A percentile compares a stretch with the other conserved stretches of the same genome.
Conservation (phyloP, 2,888 invertebrate species). For the Ophion obscuratus region DNA sequence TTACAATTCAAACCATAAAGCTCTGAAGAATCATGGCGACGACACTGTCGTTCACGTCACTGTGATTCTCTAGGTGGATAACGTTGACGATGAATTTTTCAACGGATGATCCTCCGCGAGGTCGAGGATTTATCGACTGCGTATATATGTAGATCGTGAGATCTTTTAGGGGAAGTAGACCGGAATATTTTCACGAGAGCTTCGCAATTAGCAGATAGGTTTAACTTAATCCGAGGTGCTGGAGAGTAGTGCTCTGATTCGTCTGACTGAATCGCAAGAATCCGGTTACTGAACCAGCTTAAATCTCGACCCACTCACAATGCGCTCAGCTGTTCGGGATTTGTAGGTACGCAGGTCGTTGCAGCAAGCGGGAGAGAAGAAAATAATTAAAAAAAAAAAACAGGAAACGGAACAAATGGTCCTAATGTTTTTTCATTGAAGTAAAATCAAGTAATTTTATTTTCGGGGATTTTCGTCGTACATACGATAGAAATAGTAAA, state of each 20-base stretch:
- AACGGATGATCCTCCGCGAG: conserved; percentile 43
- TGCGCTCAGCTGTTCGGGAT: conserved; percentile 54
- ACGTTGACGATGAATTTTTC: conserved; percentile 39
- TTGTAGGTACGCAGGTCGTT: neutral
- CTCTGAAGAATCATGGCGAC: too few relatives aligned
- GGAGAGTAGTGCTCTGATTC: conserved; percentile 51
- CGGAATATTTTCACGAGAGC: conserved; percentile 61
- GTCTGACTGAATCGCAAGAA: conserved; percentile 40
- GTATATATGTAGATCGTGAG: conserved; percentile 5
- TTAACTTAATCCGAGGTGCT: conserved; percentile 60
- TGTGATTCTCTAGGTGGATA: conserved; percentile 7
- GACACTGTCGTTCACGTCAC: neutral
- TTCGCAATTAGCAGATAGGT: conserved; percentile 62
- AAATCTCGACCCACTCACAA: conserved; percentile 46
- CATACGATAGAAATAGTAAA: too few relatives aligned
- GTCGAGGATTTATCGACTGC: conserved; percentile 53
- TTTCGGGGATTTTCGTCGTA: too few relatives aligned
- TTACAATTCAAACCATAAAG: too few relatives aligned
- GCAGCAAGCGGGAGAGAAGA: neutral
- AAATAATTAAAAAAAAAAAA: neutral
- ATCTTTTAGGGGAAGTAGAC: conserved; percentile 56
- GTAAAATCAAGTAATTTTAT: too few relatives aligned
- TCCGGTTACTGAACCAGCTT: conserved; percentile 57
- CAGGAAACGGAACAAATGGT: too few relatives aligned
- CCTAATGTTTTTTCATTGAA: too few relatives aligned